Conservation (phyloP, 2,113 vertebrate species). For the Ceyx margarethae region DNA sequence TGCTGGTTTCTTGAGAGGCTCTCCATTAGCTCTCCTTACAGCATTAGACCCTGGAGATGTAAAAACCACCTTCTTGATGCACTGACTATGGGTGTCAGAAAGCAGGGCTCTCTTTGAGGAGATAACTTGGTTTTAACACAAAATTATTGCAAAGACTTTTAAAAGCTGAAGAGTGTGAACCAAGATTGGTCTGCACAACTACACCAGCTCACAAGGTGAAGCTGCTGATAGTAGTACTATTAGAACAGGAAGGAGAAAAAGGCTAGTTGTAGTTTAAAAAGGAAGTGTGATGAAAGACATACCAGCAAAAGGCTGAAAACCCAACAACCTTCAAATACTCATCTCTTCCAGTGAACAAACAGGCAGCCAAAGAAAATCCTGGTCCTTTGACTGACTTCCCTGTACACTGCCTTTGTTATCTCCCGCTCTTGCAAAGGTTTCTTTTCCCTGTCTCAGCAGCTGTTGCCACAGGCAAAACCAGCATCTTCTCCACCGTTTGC, state of each 20-base stretch:
- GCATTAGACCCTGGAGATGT: not conserved
- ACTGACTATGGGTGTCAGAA: not conserved
- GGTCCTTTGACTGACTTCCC: not conserved
- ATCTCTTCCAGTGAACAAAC: not conserved
- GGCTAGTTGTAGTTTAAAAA: not conserved
- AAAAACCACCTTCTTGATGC: not conserved
- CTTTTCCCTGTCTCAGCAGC: constrained; percentile 16
- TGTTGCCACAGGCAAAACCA: constrained; percentile 30
- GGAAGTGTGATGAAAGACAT: not conserved
- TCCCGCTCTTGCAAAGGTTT: not conserved
- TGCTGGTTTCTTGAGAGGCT: not conserved
- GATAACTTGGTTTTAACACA: not conserved
- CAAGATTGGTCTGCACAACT: not conserved
- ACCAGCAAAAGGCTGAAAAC: not conserved
- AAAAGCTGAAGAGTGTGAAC: not conserved
- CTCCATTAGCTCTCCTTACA: not conserved
- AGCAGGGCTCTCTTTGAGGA: not conserved
- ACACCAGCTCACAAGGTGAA: not conserved
- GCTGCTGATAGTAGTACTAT: not conserved
- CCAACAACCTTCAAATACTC: not conserved
- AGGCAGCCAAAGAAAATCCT: not conserved
- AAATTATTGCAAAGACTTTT: not conserved
- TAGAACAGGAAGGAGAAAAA: not conserved
- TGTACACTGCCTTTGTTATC: not conserved
- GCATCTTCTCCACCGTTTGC: not conserved